A percentile compares a stretch with the other conserved stretches of the same genome.
Conservation (phyloP, 2,888 invertebrate genomes). For the Leptinotarsa rubiginosa region DNA sequence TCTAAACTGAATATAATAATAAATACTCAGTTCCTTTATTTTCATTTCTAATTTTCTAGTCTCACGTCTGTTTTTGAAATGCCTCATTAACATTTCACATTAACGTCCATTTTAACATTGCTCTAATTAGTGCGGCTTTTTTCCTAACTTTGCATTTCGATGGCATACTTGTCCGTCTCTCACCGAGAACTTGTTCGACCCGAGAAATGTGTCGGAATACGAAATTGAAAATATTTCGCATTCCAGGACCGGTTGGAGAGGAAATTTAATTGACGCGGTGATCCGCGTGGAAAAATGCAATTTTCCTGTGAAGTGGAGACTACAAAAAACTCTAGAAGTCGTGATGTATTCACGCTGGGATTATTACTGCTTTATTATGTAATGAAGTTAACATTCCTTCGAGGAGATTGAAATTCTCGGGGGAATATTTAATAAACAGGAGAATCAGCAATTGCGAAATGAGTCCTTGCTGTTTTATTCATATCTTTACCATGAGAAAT, state of each 20-base stretch:
- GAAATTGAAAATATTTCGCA: constrained; percentile 16
- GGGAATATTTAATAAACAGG: neutral
- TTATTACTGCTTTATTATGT: constrained; percentile 12
- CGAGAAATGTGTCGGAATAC: constrained; percentile 2
- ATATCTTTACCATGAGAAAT: neutral
- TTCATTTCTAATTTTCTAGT: neutral
- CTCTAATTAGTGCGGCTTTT: constrained; percentile 3
- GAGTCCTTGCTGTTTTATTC: neutral
- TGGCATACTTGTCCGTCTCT: neutral
- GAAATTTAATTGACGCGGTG: constrained; percentile 5
- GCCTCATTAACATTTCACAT: neutral
- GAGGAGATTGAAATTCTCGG: constrained; percentile 2
- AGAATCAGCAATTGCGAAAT: neutral
- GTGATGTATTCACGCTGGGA: constrained; percentile 6
- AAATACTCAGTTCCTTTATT: too few species aligned
- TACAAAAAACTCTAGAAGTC: neutral
- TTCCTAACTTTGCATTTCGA: constrained; percentile 1
- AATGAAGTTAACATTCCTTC: constrained; percentile 5
- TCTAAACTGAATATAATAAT: too few species aligned
- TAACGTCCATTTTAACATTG: neutral
- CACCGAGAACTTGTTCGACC: neutral
- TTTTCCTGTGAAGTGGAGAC: neutral
- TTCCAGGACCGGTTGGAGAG: constrained; percentile 13
- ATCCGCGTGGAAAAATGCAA: constrained; percentile 12
- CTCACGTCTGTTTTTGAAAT: neutral